Evolutionary conservation across 2,113 vertebrate genomes (phyloP).

Genomic region (Hyla sarda): DNA sequence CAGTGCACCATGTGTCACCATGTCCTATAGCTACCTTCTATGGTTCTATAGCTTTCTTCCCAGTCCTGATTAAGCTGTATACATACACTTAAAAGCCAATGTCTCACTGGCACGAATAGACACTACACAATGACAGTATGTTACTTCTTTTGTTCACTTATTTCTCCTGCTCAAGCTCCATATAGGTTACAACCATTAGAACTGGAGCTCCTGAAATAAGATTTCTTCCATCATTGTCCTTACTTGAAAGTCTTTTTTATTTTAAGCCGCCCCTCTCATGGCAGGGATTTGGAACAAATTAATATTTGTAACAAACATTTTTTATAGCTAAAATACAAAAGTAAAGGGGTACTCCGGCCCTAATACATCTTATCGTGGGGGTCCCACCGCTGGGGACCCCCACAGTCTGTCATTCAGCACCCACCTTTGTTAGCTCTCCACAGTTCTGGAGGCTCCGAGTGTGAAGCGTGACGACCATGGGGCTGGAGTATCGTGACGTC

Average conservation of each 20-base stretch:
- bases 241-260: not conserved
- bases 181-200: not conserved
- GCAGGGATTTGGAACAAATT: conserved; percentile 7
- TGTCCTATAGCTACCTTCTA: not conserved
- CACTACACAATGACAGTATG: conserved; percentile 9
- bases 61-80: not conserved
- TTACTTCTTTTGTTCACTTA: not conserved
- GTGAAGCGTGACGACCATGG: no score
- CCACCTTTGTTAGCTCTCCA: no score
- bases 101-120: not conserved
- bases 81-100: not conserved
- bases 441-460: no score
- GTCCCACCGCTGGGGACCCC: no score
- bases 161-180: not conserved
- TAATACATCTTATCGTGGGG: no score
- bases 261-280: not conserved
- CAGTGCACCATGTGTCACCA: not conserved
- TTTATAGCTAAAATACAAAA: not conserved
- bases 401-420: no score
- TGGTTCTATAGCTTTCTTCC: not conserved
- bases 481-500: no score
- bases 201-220: not conserved
- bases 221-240: conserved; percentile 14
- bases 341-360: no score
- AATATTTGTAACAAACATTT: not conserved